Base-by-base conservation (phyloP, 2,113 vertebrate species). In the Notarius quadriscutis region DNA sequence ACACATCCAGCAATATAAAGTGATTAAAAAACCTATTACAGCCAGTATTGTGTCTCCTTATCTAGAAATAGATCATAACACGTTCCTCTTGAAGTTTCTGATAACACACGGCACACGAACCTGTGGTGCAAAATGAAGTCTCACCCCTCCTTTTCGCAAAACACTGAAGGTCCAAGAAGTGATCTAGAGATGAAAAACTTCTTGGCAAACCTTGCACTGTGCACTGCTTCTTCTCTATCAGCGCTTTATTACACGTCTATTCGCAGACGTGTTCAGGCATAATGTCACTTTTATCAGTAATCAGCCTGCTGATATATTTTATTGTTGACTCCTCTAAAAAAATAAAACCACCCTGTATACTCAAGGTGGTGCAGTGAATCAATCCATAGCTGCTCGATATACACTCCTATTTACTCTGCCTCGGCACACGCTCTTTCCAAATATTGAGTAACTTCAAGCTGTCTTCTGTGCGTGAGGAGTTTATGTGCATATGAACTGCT, bases 371-470 rank as follows among this genome's bases (percentile, higher is more conserved):
- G 58, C 17, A 60, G 63, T 7, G 5, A 27, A 71, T 60, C 9
- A 27, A 65, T 83, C 83, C 51, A 14, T 51, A 25, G 34, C 57
- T 65, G 88, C 84, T 84, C 15, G 5, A 57, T 74, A 86, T 80
- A 90, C 84, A 86, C 84, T 53, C 27, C 12, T 67, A 51, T 63
- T 81, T 87, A 63, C 69, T 72, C 86, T 85, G 53, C 30, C 58
- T 75, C 6, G 25, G 72, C 65, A 82, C 88, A 34, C 30, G 18
- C 22, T 69, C 62, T 34, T 69, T 71, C 71, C 15, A 77, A 84
- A 87, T 79, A 85, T 77, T 86, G 71, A 86, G 86, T 41, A 60
- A 82, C 74, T 87, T 87, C 41, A 25, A 79, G 30, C 71, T 12
- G 30, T 80, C 55, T 60, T 80, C 78, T 20, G 75, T n/a, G 55